phyloP scores from a whole-genome alignment of 2,797 vertebrate genomes.

The Onychomys torridus region DNA sequence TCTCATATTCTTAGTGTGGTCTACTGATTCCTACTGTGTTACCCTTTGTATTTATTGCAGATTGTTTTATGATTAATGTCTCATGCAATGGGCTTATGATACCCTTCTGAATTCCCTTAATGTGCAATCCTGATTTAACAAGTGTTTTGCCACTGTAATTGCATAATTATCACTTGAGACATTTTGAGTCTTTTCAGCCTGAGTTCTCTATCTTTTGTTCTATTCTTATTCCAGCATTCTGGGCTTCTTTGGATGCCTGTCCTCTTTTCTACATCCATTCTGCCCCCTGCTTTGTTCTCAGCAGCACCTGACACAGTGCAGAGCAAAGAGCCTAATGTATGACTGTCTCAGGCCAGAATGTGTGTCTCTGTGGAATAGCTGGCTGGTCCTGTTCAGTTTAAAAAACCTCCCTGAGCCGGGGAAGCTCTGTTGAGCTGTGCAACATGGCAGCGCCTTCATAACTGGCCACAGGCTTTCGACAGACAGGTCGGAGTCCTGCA shows the following conservation, averaged over 20 bases:
- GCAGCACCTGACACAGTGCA: background rate
- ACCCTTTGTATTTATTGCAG: background rate
- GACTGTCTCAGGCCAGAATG: no score
- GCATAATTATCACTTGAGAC: background rate
- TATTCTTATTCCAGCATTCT: background rate
- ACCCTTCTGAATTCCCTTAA: background rate
- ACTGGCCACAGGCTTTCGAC: background rate
- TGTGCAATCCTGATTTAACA: background rate
- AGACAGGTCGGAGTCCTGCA: background rate
- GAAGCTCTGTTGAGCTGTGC: accelerated
- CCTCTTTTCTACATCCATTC: background rate
- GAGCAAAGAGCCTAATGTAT: background rate
- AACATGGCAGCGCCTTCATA: background rate
- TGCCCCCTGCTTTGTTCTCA: background rate
- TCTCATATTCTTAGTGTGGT: background rate
- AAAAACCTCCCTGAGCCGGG: background rate
- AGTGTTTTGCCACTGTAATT: background rate
- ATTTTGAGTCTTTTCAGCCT: background rate
- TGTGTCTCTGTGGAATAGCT: accelerated
- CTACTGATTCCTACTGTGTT: background rate
- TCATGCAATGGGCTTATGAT: background rate
- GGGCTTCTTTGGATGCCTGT: background rate
- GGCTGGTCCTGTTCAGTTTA: background rate
- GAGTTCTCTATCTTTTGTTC: background rate
- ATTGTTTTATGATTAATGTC: background rate